Evolutionary conservation across 2,113 vertebrate genomes (phyloP).

Genomic region (Rhinolophus sinicus): DNA sequence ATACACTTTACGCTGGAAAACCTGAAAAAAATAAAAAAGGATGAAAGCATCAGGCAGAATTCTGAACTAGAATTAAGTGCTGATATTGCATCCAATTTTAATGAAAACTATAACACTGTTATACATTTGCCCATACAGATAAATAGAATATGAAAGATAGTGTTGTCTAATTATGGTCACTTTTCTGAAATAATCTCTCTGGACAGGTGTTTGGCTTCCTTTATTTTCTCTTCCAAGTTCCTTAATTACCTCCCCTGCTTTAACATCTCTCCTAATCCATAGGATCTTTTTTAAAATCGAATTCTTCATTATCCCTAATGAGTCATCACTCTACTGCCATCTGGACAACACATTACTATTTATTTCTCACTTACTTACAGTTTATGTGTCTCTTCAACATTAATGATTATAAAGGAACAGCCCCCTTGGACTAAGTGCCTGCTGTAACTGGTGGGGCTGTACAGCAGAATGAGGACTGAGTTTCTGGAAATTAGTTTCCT

Average conservation of each 20-base stretch:
- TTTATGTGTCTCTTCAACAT: neutral
- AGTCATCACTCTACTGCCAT: slow-evolving; percentile 29
- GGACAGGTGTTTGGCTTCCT: neutral
- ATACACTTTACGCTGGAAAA: neutral
- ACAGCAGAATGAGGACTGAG: neutral
- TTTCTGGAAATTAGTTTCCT: neutral
- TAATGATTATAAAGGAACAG: neutral
- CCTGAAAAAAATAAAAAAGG: neutral
- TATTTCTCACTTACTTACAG: neutral
- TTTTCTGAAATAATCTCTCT: slow-evolving; percentile 38
- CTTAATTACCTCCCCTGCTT: slow-evolving; percentile 23
- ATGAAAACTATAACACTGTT: neutral
- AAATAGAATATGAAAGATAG: neutral
- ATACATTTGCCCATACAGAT: neutral
- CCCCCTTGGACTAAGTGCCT: neutral
- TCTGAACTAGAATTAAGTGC: neutral
- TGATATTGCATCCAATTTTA: neutral
- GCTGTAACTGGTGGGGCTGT: neutral
- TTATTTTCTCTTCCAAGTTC: slow-evolving; percentile 10
- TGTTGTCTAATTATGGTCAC: neutral
- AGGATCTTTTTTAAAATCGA: neutral
- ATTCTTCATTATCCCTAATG: slow-evolving; percentile 43
- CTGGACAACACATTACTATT: neutral
- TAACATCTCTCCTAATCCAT: neutral
- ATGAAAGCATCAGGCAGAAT: neutral